A percentile compares a stretch with the other conserved stretches of the same genome.
phyloP scores from a whole-genome alignment of 2,797 vertebrate genomes.

The Crax fasciolata region DNA sequence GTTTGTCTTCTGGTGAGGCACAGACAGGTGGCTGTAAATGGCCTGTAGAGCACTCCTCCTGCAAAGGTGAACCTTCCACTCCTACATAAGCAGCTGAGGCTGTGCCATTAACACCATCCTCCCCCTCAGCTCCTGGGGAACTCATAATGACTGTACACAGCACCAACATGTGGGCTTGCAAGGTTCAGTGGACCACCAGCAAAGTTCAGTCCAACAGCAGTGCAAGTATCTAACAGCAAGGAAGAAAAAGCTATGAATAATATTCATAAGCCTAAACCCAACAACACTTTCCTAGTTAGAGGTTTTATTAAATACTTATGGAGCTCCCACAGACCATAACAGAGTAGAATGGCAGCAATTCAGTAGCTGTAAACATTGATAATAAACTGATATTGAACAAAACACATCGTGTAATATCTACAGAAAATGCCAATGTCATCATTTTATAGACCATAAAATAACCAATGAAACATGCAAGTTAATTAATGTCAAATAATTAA shows the following conservation, averaged over 20 bases:
- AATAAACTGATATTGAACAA: not conserved
- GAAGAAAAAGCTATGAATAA: not conserved
- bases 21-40: not conserved
- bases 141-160: not conserved
- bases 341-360: not conserved
- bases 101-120: not conserved
- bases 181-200: not conserved
- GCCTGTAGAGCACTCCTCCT: not conserved
- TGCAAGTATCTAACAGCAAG: not conserved
- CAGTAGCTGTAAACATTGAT: not conserved
- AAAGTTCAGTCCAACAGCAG: not conserved
- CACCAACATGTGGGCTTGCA: rapidly evolving
- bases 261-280: not conserved
- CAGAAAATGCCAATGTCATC: not conserved
- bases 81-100: not conserved
- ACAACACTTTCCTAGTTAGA: not conserved
- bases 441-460: not conserved
- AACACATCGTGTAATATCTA: not conserved
- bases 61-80: not conserved
- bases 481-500: not conserved
- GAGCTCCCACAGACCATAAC: not conserved
- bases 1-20: not conserved
- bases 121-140: not conserved
- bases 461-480: not conserved
- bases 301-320: not conserved